phyloP scores from a whole-genome alignment of 1,140 invertebrate genomes.

The Olivierus martensii region DNA sequence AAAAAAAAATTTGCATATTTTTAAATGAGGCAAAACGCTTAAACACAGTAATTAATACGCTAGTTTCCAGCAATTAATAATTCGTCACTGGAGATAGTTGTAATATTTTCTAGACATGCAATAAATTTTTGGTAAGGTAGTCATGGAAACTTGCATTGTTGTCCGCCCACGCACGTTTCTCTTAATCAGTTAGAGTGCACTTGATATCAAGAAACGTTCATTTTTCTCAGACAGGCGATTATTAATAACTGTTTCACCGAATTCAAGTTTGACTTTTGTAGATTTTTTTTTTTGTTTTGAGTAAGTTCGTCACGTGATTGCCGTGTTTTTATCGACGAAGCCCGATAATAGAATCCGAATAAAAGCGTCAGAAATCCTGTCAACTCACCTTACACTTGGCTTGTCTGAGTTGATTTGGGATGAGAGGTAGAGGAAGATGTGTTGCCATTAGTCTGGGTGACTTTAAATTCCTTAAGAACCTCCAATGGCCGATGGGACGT shows the following conservation, averaged over 20 bases:
- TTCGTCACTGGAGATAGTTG: neutral
- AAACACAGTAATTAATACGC: neutral
- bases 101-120: neutral
- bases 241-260: no score
- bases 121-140: neutral
- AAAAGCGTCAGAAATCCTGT: neutral
- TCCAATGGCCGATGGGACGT: conserved; percentile 18
- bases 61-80: neutral
- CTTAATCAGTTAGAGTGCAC: no score
- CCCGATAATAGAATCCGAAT: neutral
- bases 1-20: conserved; percentile 2
- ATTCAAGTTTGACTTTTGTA: no score
- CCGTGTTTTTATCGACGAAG: neutral
- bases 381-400: conserved; percentile 24
- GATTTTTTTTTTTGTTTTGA: no score
- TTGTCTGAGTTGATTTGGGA: conserved; percentile 22
- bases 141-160: neutral
- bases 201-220: no score
- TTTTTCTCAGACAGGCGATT: no score
- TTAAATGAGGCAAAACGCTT: no score
- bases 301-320: neutral
- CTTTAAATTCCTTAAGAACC: conserved; percentile 10
- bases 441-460: conserved; percentile 23
- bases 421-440: conserved; percentile 25
- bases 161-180: neutral